These are phyloP conservation scores for Lineus longissimus DNA, from an alignment of 1,140 invertebrate species.

Conservation along the genomic window DNA sequence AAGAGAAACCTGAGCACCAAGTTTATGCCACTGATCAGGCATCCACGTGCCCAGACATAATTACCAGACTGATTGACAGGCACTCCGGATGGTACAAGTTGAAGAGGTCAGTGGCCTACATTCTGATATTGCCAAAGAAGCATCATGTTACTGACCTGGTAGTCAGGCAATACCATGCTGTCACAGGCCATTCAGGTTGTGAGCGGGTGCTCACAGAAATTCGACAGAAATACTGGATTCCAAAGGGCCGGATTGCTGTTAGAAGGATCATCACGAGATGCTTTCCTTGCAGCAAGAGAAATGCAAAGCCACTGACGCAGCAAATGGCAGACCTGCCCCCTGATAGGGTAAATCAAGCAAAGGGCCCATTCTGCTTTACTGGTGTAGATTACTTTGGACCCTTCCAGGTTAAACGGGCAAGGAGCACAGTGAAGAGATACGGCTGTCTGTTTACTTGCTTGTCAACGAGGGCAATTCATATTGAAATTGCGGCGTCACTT, in stretches of 20 bases:
- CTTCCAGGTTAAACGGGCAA: slow-evolving; percentile 4
- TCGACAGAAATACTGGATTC: not conserved
- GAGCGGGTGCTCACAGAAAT: not conserved
- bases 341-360: not conserved
- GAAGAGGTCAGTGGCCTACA: no score
- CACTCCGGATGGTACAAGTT: no score
- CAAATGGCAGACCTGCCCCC: not conserved
- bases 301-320: not conserved
- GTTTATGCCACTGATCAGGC: no score
- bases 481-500: slow-evolving; percentile 3
- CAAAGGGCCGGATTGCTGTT: not conserved
- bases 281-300: not conserved
- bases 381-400: slow-evolving; percentile 9
- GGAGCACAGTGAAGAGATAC: not conserved
- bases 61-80: no score
- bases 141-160: not conserved
- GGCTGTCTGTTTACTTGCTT: slow-evolving; percentile 11
- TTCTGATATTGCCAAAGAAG: not conserved
- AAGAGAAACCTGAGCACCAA: no score
- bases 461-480: slow-evolving; percentile 5
- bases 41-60: no score
- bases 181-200: not conserved
- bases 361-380: not conserved
- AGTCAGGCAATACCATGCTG: not conserved
- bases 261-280: not conserved